Evolutionary conservation across 2,797 vertebrate genomes (phyloP), one percentile per base, ranked within the genome.

Genomic region (Strix occidentalis): DNA sequence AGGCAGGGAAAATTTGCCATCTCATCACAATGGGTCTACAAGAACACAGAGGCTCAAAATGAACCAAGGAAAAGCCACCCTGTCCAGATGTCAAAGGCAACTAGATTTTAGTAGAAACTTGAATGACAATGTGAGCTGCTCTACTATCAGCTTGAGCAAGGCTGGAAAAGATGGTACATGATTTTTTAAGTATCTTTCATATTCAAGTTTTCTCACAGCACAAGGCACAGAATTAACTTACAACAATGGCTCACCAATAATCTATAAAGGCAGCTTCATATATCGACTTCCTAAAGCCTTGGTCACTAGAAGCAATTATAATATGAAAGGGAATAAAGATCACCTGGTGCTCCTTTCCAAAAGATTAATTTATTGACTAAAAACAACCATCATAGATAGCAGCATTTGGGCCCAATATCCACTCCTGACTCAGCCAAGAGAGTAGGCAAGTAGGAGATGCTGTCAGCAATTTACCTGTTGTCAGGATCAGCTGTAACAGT

Each of bases 381-480:
- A 46, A 77, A 16, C 33, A 58, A 13, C 26, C 33, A 58, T 0
- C 0, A 39, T 0, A 33, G 31, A 35, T 0, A 21, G 39, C 9
- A 76, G 35, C 60, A 51, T 60, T 37, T 26, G 33, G 60, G 66
- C 50, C 57, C 28, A 74, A 0, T 8, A 70, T 10, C 28, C 56
- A 51, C 35, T 87, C 76, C 65, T 68, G 76, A 56, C 53, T 90
- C 71, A 84, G 77, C 12, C 50, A 79, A 20, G 66, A 29, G 21
- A 58, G 20, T 15, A n/a, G 2, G 0, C 3, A 3, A 69, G 63
- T 11, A 33, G 39, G 48, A 94, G 56, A 35, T 46, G 43, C 60
- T 77, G 46, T 10, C 80, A 87, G 88, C 80, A 68, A 19, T 39
- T 91, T 39, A 12, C 16, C 37, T 68, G 8, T 21, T n/a, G 33